Conservation (phyloP, 2,113 vertebrate genomes). For the Sialia sialis region DNA sequence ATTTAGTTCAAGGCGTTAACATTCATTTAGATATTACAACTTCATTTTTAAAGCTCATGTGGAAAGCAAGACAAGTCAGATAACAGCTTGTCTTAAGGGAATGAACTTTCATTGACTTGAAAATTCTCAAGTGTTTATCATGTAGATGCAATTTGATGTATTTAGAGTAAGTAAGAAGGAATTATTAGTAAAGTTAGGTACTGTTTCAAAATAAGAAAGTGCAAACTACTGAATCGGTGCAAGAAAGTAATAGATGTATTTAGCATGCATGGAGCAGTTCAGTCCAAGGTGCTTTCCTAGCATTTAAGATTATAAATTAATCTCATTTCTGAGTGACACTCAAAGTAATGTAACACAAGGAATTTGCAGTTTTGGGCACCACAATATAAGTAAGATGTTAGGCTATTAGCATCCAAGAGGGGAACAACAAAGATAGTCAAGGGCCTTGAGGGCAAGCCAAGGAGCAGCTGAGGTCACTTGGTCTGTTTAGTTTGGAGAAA, state of each 20-base stretch:
- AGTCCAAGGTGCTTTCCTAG: neutral
- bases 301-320: neutral
- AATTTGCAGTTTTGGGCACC: neutral
- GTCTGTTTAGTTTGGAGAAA: neutral
- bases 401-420: neutral
- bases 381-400: neutral
- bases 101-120: neutral
- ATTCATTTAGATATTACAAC: neutral
- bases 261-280: neutral
- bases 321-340: neutral
- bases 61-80: neutral
- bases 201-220: neutral
- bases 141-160: neutral
- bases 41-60: neutral
- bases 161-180: neutral
- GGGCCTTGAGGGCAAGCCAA: neutral
- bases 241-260: neutral
- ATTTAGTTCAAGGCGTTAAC: neutral
- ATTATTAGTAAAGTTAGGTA: neutral
- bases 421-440: neutral
- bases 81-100: neutral
- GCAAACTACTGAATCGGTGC: neutral
- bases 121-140: neutral
- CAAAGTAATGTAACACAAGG: neutral
- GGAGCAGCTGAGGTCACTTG: neutral